Base-by-base conservation (phyloP, 1,140 invertebrate genomes). In the Ostrea denselamellosa region DNA sequence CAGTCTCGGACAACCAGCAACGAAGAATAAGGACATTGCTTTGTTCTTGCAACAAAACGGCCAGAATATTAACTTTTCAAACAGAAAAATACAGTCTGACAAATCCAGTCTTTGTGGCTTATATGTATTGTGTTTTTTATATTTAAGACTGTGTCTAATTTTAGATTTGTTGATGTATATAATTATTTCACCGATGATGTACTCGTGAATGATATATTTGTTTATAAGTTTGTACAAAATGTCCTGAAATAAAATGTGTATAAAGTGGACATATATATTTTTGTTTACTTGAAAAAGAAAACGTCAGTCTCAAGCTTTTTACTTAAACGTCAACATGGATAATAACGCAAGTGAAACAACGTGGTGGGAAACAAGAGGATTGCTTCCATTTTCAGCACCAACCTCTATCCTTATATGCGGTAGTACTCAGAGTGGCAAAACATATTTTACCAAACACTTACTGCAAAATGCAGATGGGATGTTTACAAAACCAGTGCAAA, bases 341-440 rank as follows among this genome's bases (percentile, higher is more conserved):
- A 19, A 7, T 8, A 19, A 84, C 22, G 8, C 62, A n/a, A 68
- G n/a, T 9, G 34, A 51, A 8, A 65, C 10, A 2, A 58, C 10
- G 12, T 71, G 58, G 85, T 19, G 62, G 62, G 62, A 68, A 34
- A 82, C 51, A 62, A 28, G 8, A 58, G 22, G 8, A 14, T 56
- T 87, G 17, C 12, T 87, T 34, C 86, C 86, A 17, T 87, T 87
- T 51, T 44, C 68, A 58, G 34, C 52, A 12, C 86, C 86, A n/a
- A 83, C 77, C 14, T 83, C n/a, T 28, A 56, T 83, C n/a, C 25
- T 87, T 19, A 53, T 88, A 28, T 82, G 65, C 1, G 87, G 87
- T 44, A 17, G 65, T 19, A 88, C 87, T 14, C 54, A 65, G 54
- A 81, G 65, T 44, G 87, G 87, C 2, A 88, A 88, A 52, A 88